A percentile compares a stretch with the other conserved stretches of the same genome.
Conservation (phyloP, 2,113 vertebrate genomes). For the Strigops habroptila region DNA sequence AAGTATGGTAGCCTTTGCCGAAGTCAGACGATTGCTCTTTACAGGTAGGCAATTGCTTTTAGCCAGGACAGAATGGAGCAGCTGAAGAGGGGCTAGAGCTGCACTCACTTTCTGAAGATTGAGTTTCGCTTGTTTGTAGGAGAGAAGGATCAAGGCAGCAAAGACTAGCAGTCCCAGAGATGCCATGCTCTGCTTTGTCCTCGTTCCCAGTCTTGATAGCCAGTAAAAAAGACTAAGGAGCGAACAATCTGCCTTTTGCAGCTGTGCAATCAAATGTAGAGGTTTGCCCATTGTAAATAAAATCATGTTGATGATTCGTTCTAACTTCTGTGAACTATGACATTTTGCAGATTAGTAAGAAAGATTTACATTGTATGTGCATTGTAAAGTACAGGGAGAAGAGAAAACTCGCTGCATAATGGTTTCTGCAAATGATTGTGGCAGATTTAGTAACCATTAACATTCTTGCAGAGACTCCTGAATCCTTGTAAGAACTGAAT, state of each 20-base stretch:
- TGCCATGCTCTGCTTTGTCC: not conserved
- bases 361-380: not conserved
- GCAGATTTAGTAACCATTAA: not conserved
- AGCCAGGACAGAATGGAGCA: not conserved
- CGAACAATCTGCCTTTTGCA: not conserved
- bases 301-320: not conserved
- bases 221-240: not conserved
- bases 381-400: not conserved
- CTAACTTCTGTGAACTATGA: not conserved
- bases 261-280: not conserved
- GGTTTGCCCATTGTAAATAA: not conserved
- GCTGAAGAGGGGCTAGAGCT: not conserved
- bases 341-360: not conserved
- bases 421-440: not conserved
- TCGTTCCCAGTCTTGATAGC: not conserved
- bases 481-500: not conserved
- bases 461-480: not conserved
- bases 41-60: too few species aligned
- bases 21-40: not conserved
- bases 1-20: not conserved
- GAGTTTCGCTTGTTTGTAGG: not conserved
- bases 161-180: not conserved
- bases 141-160: not conserved
- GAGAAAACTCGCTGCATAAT: not conserved
- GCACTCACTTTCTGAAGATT: not conserved